Evolutionary conservation across 2,113 vertebrate species (phyloP).

Genomic region (Cinclus mexicanus): DNA sequence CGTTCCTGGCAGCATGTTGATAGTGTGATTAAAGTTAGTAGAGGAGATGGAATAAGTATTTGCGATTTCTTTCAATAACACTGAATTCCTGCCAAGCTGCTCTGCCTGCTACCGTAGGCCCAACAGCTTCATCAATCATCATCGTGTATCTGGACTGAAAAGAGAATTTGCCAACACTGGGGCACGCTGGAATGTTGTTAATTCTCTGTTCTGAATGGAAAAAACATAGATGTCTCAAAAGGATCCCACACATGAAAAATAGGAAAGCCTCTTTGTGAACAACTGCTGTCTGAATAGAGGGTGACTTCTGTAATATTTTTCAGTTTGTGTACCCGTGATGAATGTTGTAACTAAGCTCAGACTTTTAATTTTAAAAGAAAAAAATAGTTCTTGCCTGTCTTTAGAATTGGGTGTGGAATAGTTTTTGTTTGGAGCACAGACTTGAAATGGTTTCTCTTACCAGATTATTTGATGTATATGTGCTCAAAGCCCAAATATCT

Average conservation of each 20-base stretch:
- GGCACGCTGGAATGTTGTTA: constrained; percentile 73
- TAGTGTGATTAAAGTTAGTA: constrained; percentile 80
- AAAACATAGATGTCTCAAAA: constrained; percentile 57
- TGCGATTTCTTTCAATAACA: constrained; percentile 79
- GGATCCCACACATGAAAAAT: constrained; percentile 42
- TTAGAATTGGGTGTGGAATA: background rate
- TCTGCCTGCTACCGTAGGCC: constrained; percentile 70
- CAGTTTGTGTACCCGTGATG: background rate
- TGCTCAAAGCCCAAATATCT: background rate
- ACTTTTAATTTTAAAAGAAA: background rate
- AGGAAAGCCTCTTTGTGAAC: constrained; percentile 22
- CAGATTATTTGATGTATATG: background rate
- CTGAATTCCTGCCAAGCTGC: constrained; percentile 76
- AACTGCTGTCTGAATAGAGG: constrained; percentile 31
- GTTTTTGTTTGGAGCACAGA: background rate
- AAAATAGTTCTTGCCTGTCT: background rate
- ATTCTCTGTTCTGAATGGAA: constrained; percentile 67
- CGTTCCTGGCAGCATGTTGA: constrained; percentile 82
- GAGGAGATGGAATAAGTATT: constrained; percentile 84
- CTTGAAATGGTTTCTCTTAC: background rate
- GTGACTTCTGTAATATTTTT: constrained; percentile 21
- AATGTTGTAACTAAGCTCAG: background rate
- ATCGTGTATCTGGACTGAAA: constrained; percentile 69
- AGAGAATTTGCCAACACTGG: constrained; percentile 64
- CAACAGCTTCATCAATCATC: constrained; percentile 78